Conservation (phyloP, 2,113 vertebrate genomes). For the Sialia sialis region DNA sequence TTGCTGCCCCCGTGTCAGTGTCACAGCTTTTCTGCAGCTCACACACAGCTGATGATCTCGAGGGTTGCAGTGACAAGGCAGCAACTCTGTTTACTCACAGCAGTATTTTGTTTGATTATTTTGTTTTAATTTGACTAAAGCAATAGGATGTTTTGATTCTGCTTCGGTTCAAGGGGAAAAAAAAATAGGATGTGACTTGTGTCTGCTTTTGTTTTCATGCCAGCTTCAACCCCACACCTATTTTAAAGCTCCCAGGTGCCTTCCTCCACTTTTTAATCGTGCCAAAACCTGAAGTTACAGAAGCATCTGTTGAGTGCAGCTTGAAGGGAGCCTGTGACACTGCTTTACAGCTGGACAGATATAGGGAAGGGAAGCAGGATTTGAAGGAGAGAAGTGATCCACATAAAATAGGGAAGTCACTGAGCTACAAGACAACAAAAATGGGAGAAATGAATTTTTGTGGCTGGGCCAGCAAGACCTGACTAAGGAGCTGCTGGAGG, state of each 20-base stretch:
- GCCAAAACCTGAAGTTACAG: background rate
- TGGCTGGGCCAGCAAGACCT: accelerated
- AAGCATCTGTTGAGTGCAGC: background rate
- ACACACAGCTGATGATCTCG: accelerated
- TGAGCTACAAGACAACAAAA: background rate
- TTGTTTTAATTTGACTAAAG: background rate
- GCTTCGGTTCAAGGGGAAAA: background rate
- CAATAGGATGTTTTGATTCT: conserved; percentile 48
- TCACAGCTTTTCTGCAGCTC: background rate
- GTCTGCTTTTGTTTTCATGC: conserved; percentile 33
- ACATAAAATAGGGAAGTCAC: accelerated
- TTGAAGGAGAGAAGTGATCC: background rate
- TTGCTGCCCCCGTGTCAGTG: accelerated
- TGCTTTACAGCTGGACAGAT: background rate
- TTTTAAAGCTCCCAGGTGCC: background rate
- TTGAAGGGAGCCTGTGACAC: background rate
- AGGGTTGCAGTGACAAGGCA: accelerated
- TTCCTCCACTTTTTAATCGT: background rate
- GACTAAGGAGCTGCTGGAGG: background rate
- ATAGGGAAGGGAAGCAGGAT: background rate
- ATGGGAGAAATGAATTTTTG: accelerated
- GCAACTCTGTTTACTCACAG: conserved; percentile 1
- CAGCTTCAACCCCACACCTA: background rate
- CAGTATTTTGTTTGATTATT: background rate
- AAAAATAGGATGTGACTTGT: conserved; percentile 30